Percentiles rank a stretch among this genome's conserved stretches.
Evolutionary conservation across 2,113 vertebrate species (phyloP).

Genomic region (Colaptes auratus): DNA sequence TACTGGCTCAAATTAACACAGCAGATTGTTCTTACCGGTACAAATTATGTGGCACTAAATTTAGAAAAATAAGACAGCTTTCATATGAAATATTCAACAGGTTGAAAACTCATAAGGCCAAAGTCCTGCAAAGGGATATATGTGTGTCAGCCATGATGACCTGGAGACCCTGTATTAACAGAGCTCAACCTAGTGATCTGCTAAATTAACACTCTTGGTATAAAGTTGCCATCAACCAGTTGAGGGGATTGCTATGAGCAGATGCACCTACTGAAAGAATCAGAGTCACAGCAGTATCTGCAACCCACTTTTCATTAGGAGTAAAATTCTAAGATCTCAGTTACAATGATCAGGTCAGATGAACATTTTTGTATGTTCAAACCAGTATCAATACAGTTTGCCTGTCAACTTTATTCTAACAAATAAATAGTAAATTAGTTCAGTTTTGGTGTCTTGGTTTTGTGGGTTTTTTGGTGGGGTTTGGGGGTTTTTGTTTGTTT

Average conservation of each 20-base stretch:
- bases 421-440: neutral
- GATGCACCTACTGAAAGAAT: neutral
- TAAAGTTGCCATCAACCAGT: neutral
- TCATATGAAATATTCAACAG: neutral
- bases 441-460: neutral
- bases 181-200: neutral
- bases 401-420: neutral
- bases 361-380: neutral
- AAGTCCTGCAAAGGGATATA: neutral
- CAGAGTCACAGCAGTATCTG: neutral
- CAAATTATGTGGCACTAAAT: constrained; percentile 1
- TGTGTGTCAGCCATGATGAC: neutral
- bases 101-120: neutral
- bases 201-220: neutral
- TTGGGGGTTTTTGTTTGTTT: neutral
- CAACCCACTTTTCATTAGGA: neutral
- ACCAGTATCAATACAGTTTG: neutral
- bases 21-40: constrained; percentile 9
- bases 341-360: neutral
- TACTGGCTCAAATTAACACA: constrained; percentile 44
- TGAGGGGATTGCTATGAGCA: neutral
- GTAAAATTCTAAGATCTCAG: neutral
- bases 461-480: neutral
- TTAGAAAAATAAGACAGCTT: constrained; percentile 6
- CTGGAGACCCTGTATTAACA: neutral